Conservation (phyloP, 2,113 vertebrate species). For the Sphyrna mokarran region DNA sequence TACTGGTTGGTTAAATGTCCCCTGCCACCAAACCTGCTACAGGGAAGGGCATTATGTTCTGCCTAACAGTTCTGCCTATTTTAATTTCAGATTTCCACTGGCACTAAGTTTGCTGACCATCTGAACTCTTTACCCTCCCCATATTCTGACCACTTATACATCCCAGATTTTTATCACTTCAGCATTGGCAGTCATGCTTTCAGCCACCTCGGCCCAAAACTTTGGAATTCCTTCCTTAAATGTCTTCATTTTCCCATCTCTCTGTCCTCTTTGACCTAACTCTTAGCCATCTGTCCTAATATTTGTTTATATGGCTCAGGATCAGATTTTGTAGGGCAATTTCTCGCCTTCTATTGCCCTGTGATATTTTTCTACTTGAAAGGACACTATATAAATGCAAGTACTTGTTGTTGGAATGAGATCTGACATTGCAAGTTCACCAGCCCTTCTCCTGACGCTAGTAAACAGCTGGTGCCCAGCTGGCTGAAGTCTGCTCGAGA, state of each 20-base stretch:
- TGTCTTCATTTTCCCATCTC: background rate
- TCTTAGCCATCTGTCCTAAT: background rate
- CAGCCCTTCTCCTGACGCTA: background rate
- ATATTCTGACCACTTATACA: background rate
- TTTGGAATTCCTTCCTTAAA: background rate
- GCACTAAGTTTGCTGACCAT: background rate
- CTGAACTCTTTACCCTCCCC: background rate
- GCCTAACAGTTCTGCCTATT: background rate
- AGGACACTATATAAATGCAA: background rate
- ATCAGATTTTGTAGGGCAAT: background rate
- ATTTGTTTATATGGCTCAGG: background rate
- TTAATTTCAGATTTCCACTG: background rate
- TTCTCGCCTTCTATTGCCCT: background rate
- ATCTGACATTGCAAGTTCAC: background rate
- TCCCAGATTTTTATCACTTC: background rate
- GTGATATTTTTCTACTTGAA: background rate
- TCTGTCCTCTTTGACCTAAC: background rate
- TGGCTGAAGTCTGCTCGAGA: background rate
- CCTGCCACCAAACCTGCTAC: background rate
- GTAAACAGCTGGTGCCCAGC: background rate
- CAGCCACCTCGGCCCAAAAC: background rate
- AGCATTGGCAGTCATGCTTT: background rate
- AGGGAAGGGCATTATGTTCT: background rate
- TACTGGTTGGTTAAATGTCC: background rate
- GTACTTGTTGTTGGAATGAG: background rate